Evolutionary conservation across 2,797 vertebrate species (phyloP), one percentile per base, ranked within the genome.

Genomic region (Acanthis flammea): DNA sequence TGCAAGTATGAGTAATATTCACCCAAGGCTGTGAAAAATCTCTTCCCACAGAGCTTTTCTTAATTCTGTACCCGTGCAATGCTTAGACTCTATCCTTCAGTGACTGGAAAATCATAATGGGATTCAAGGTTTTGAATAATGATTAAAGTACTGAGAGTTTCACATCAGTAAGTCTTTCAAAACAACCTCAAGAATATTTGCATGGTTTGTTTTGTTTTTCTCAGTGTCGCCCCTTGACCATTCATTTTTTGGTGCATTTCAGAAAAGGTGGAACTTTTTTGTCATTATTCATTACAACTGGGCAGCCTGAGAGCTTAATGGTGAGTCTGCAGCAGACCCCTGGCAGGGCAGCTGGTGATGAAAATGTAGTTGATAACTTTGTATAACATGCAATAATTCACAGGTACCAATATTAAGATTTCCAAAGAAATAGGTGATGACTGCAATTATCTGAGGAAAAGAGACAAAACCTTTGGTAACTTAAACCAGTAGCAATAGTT

Each of bases 1-100:
- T 39, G 51, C 70, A 51, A 90, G 70, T 78, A 92, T 94, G 90
- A 91, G 73, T 93, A 92, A 93, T 83, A 87, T 63, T 92, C 50
- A 87, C 58, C 58, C 70, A 63, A 73, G 66, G 80, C 54, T 58
- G 30, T 51, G 68, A 74, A 66, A 92, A 93, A 31, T 17, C 74
- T 91, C 54, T 89, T 86, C 89, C 79, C 42, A 51, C 65, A 6
- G 60, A 95, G 90, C 65, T 83, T 96, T 95, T 95, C 71, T 94
- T 77, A 83, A 10, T 4, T 14, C 85, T 47, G 35, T 82, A 65
- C 71, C 73, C 2, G 0, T 60, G 42, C 5, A 0, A 74, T 78
- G 73, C 76, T 86, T 82, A 57, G 33, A 51, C 53, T 92, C 7
- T 0, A 33, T 91, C 86, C 61, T 85, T 50, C 84, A 50, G 41